Conservation (phyloP, 2,888 invertebrate genomes). For the Apamea sordens region DNA sequence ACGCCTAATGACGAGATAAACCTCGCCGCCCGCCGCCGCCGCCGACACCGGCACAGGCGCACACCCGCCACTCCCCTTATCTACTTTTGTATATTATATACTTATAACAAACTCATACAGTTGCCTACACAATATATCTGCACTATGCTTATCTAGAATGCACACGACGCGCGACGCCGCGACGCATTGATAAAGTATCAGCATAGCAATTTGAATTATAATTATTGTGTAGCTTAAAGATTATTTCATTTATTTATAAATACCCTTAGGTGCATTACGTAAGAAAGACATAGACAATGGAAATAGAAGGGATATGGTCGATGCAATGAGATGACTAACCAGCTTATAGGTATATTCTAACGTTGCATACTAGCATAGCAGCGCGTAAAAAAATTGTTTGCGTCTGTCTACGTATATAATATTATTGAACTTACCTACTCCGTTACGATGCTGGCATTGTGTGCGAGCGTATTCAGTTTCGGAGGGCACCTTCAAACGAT, state of each 20-base stretch:
- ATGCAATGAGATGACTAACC: constrained; percentile 38
- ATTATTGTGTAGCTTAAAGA: constrained; percentile 25
- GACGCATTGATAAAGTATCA: constrained; percentile 51
- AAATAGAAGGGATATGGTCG: constrained; percentile 16
- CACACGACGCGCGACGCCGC: constrained; percentile 47
- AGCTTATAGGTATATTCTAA: neutral
- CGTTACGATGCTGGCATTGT: constrained; percentile 52
- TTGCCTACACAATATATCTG: constrained; percentile 56
- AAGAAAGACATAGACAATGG: constrained; percentile 27
- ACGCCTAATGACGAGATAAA: constrained; percentile 77
- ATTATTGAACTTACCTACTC: constrained; percentile 20
- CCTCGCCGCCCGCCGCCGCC: constrained; percentile 64
- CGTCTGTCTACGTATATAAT: constrained; percentile 23
- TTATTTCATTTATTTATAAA: constrained; percentile 31
- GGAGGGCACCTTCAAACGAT: constrained; percentile 87
- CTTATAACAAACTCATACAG: constrained; percentile 38
- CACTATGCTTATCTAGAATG: constrained; percentile 74
- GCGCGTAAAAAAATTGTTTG: constrained; percentile 24
- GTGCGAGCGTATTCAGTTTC: constrained; percentile 66
- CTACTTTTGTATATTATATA: constrained; percentile 40
- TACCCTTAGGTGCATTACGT: constrained; percentile 22
- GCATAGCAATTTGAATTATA: constrained; percentile 42
- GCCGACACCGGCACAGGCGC: constrained; percentile 25
- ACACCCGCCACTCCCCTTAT: constrained; percentile 48
- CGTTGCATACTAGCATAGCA: constrained; percentile 16